Base-by-base conservation (phyloP, 2,113 vertebrate species). In the Aegypius monachus region DNA sequence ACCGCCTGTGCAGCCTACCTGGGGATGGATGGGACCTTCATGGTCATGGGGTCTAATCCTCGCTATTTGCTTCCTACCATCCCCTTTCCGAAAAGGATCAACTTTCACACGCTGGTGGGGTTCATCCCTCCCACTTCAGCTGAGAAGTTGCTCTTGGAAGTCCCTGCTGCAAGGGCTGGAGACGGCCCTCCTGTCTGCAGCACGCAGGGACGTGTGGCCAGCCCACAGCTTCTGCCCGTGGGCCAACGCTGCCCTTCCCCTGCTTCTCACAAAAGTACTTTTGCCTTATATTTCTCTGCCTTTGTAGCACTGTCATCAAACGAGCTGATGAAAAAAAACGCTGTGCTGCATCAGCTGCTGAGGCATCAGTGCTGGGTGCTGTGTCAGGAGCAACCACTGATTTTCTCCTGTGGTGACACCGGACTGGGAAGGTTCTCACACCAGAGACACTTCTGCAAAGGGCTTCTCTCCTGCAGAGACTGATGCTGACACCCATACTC, bases 1-100 rank as follows among this genome's bases (percentile, higher is more conserved):
- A 34, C 11, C 0, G 0, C 40, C 34, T 53, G 16, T 20, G 42
- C 48, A n/a, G 22, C 23, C 20, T 21, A 2, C 4, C 6, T 25
- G 13, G 36, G 32, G 16, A 53, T 25, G 65, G 40, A 91, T 34
- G 43, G 34, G 36, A 88, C 31, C 27, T 65, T 56, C 58, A n/a
- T 0, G 10, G 23, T 9, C 56, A 23, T 3, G 15, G 52, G 13
- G 13, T 75, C 34, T 48, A n/a, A 21, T 16, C 38, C 34, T 45
- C 0, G 1, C 8, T 43, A 4, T 21, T 71, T 50, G 3, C 31
- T 61, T 88, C 38, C 10, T 61, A 31, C 21, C 18, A 16, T 4
- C 3, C 6, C 14, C 9, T 53, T 90, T 90, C 23, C 0, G 0
- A 45, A 88, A 82, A 62, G 6, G 2, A 61, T 62, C 0, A 0